These are phyloP conservation scores for Hypanus sabinus DNA, from an alignment of 2,113 vertebrate species.

Conservation along the genomic window DNA sequence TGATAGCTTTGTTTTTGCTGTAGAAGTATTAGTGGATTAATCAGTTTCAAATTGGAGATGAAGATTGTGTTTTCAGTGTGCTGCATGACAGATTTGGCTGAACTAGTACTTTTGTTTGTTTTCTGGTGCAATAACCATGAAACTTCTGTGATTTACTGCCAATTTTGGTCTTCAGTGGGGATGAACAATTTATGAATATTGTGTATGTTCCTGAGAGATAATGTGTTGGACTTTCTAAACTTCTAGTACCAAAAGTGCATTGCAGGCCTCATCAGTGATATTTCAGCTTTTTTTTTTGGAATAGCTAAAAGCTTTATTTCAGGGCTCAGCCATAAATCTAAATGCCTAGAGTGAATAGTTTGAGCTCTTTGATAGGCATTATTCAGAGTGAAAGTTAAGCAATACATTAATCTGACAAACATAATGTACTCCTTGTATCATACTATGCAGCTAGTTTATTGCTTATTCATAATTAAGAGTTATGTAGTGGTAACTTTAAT, in stretches of 20 bases:
- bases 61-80: background rate
- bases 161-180: background rate
- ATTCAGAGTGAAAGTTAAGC: background rate
- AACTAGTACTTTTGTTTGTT: background rate
- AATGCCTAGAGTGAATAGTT: background rate
- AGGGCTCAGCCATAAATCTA: background rate
- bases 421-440: background rate
- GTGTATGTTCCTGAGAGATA: background rate
- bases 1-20: background rate
- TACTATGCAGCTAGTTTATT: background rate
- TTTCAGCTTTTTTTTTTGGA: background rate
- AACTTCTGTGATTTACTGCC: background rate
- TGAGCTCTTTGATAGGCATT: background rate
- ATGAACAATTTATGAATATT: background rate
- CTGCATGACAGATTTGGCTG: background rate
- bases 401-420: background rate
- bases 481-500: background rate
- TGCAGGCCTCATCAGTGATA: background rate
- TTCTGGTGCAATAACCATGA: background rate
- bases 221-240: background rate
- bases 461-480: background rate
- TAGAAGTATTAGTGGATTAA: background rate
- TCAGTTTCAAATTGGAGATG: background rate
- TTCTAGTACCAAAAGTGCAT: background rate
- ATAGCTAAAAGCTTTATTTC: background rate